Evolutionary conservation across 2,888 invertebrate genomes (phyloP).

Genomic region (Athalia rosae): DNA sequence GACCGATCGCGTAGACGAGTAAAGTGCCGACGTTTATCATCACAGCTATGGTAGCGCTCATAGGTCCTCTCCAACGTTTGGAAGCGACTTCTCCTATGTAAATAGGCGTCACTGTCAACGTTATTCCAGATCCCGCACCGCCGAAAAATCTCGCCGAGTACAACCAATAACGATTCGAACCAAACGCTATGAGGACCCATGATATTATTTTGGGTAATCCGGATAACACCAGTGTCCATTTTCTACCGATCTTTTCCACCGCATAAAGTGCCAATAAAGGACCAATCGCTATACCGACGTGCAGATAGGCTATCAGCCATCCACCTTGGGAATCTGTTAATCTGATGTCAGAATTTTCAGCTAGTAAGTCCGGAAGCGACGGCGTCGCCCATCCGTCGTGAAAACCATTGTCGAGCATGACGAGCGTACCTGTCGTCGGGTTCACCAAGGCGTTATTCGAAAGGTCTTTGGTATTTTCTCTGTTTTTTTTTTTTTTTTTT

Average conservation of each 20-base stretch:
- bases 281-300: conserved; percentile 67
- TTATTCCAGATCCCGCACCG: conserved; percentile 68
- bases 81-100: conserved; percentile 69
- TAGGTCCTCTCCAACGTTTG: conserved; percentile 67
- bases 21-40: conserved; percentile 59
- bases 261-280: conserved; percentile 65
- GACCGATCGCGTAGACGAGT: conserved; percentile 64
- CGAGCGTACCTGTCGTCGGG: conserved; percentile 64
- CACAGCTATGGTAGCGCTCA: conserved; percentile 59
- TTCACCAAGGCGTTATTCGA: neutral
- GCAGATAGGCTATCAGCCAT: conserved; percentile 66
- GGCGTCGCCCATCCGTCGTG: conserved; percentile 71
- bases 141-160: conserved; percentile 65
- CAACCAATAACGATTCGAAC: conserved; percentile 56
- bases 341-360: conserved; percentile 58
- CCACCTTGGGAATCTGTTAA: conserved; percentile 58
- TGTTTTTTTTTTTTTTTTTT: neutral
- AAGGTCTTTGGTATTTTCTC: neutral
- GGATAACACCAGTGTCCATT: conserved; percentile 66
- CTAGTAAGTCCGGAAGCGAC: conserved; percentile 64
- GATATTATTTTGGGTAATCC: conserved; percentile 68
- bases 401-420: conserved; percentile 69
- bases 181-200: conserved; percentile 66
- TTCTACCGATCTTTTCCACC: conserved; percentile 70
- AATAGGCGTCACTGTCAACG: conserved; percentile 69